Evolutionary conservation across 2,113 vertebrate species (phyloP).

Genomic region (Amazona guildingii): DNA sequence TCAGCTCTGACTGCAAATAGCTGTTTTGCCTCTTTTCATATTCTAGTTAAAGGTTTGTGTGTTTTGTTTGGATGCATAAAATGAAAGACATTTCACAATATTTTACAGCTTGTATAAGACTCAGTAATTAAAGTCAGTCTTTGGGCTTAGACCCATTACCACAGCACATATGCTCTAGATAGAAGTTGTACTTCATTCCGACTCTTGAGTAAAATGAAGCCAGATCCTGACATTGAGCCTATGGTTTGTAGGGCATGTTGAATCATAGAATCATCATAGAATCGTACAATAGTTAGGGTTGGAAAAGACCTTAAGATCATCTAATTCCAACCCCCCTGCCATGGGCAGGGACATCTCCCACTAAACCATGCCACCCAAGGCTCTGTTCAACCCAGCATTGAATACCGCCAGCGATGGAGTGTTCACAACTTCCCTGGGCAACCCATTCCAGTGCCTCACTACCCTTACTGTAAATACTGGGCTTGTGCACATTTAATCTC

Average conservation of each 20-base stretch:
- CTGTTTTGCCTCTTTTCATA: background rate
- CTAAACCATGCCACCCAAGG: no score
- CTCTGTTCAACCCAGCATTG: no score
- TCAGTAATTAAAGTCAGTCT: conserved; percentile 29
- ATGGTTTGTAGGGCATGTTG: conserved; percentile 24
- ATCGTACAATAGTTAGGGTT: no score
- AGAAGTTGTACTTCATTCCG: conserved; percentile 10
- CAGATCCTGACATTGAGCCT: conserved; percentile 48
- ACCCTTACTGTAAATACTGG: background rate
- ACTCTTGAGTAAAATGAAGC: background rate
- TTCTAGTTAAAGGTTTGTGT: background rate
- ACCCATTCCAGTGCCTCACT: no score
- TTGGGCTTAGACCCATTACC: background rate
- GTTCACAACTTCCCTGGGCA: no score
- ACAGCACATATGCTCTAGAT: background rate
- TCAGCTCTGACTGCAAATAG: background rate
- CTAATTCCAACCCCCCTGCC: no score
- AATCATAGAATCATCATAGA: background rate
- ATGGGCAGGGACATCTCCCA: no score
- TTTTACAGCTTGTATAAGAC: background rate
- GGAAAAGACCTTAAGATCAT: no score
- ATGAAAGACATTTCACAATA: background rate
- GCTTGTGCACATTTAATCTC: conserved; percentile 33
- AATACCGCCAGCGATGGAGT: no score
- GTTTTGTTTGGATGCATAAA: background rate